Percentiles rank a stretch among this genome's conserved stretches.
phyloP scores from a whole-genome alignment of 92 coral and sea anemone species.

The Siderastrea radians region DNA sequence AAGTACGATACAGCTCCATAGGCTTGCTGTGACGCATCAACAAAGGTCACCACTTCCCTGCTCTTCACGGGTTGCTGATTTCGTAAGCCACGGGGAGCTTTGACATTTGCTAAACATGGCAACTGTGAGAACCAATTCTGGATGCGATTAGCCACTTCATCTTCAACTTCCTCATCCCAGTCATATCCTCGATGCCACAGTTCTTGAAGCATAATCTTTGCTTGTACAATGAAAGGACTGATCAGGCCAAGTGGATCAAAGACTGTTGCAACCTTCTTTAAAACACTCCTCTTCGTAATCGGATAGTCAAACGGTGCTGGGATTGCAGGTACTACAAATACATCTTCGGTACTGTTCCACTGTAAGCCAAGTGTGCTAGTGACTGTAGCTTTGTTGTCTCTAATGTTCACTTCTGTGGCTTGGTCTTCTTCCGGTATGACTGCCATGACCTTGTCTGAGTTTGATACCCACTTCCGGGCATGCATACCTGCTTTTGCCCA shows the following conservation, averaged over 20 bases:
- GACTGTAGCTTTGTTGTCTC: slow-evolving; percentile 27
- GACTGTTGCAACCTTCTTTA: slow-evolving; percentile 61
- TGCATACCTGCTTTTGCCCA: slow-evolving; percentile 69
- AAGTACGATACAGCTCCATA: slow-evolving; percentile 70
- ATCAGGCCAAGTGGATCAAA: slow-evolving; percentile 70
- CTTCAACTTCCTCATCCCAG: slow-evolving; percentile 62
- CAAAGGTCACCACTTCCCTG: slow-evolving; percentile 64
- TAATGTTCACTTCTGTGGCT: slow-evolving; percentile 62
- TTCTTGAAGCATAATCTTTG: slow-evolving; percentile 72
- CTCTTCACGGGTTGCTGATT: slow-evolving; percentile 41
- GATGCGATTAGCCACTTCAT: slow-evolving; percentile 48
- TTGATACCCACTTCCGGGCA: slow-evolving; percentile 72
- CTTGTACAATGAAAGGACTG: slow-evolving; percentile 45
- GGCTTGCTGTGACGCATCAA: slow-evolving; percentile 77
- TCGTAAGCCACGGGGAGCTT: slow-evolving; percentile 62
- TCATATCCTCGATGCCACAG: slow-evolving; percentile 71
- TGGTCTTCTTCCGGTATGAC: slow-evolving; percentile 63
- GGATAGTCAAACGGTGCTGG: slow-evolving; percentile 4
- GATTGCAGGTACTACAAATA: slow-evolving; percentile 14
- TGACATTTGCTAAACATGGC: slow-evolving; percentile 38
- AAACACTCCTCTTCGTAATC: slow-evolving; percentile 61
- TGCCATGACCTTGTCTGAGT: slow-evolving; percentile 42
- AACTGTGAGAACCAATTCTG: slow-evolving; percentile 63
- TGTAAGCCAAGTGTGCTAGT: slow-evolving; percentile 37
- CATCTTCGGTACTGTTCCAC: slow-evolving; percentile 47